Conservation (phyloP, 2,797 vertebrate species). For the Spatula clypeata region DNA sequence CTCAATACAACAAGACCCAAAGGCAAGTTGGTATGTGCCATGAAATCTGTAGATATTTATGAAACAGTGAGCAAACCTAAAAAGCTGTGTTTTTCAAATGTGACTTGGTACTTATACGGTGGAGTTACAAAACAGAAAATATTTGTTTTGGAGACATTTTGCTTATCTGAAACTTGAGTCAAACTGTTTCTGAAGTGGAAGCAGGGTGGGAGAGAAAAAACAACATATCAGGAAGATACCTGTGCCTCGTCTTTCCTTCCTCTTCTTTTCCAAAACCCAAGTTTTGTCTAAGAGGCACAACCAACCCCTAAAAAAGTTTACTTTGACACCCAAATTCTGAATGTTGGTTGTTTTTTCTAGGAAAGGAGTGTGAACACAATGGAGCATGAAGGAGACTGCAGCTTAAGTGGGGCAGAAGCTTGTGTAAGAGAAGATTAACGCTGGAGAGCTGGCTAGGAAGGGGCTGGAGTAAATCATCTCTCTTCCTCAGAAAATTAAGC, state of each 20-base stretch:
- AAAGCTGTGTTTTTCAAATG: not conserved
- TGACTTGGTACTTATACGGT: slow-evolving; percentile 2
- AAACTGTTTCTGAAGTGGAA: not conserved
- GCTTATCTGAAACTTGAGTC: not conserved
- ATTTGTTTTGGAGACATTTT: slow-evolving; percentile 20
- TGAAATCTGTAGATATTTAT: slow-evolving; percentile 31
- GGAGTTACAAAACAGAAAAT: slow-evolving; percentile 11
- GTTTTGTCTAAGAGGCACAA: not conserved
- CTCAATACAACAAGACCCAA: slow-evolving; percentile 23
- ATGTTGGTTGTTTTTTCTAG: rapidly evolving
- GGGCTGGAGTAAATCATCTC: not conserved
- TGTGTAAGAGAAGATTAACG: not conserved
- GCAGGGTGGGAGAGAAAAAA: not conserved
- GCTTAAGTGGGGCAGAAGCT: not conserved
- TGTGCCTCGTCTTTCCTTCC: not conserved
- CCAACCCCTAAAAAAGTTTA: not conserved
- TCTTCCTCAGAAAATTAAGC: slow-evolving; percentile 75
- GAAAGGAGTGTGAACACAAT: not conserved
- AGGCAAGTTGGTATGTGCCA: not conserved
- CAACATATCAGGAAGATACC: not conserved
- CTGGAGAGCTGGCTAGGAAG: slow-evolving; percentile 11
- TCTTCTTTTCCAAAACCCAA: not conserved
- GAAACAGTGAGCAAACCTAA: slow-evolving; percentile 35
- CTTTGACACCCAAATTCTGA: not conserved
- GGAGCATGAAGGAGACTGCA: not conserved